A percentile compares a stretch with the other conserved stretches of the same genome.
phyloP scores from a whole-genome alignment of 1,140 invertebrate genomes.

The Drosophila carrolli region DNA sequence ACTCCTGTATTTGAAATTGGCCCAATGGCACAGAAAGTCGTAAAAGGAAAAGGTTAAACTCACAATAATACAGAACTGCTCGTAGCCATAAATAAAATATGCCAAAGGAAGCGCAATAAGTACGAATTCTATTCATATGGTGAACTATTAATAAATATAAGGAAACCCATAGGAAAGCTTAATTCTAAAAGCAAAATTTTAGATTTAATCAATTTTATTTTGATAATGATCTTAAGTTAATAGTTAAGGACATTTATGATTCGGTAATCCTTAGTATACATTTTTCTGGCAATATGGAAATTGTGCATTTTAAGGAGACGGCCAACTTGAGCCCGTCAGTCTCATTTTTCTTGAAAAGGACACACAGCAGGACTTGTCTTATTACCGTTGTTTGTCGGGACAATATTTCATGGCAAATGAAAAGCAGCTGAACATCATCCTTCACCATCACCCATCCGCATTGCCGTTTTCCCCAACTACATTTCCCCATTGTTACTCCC shows the following conservation, averaged over 20 bases:
- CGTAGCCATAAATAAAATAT: neutral
- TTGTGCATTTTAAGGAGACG: slow-evolving; percentile 20
- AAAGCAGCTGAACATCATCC: slow-evolving; percentile 43
- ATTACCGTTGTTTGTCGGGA: slow-evolving; percentile 44
- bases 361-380: slow-evolving; percentile 42
- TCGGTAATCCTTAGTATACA: neutral
- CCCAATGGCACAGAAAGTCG: slow-evolving; percentile 16
- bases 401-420: slow-evolving; percentile 60
- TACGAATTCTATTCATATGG: neutral
- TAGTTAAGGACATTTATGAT: neutral
- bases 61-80: slow-evolving; percentile 4
- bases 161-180: neutral
- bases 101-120: neutral
- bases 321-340: slow-evolving; percentile 2
- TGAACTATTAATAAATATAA: no score
- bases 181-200: neutral
- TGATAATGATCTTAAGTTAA: no score
- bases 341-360: slow-evolving; percentile 13
- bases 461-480: slow-evolving; percentile 15
- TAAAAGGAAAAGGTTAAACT: slow-evolving; percentile 11
- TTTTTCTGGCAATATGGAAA: slow-evolving; percentile 20
- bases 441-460: slow-evolving; percentile 19
- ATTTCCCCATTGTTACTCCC: neutral
- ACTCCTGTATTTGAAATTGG: slow-evolving; percentile 11
- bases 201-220: neutral